phyloP scores from a whole-genome alignment of 2,797 vertebrate genomes.

The Pipistrellus kuhlii region DNA sequence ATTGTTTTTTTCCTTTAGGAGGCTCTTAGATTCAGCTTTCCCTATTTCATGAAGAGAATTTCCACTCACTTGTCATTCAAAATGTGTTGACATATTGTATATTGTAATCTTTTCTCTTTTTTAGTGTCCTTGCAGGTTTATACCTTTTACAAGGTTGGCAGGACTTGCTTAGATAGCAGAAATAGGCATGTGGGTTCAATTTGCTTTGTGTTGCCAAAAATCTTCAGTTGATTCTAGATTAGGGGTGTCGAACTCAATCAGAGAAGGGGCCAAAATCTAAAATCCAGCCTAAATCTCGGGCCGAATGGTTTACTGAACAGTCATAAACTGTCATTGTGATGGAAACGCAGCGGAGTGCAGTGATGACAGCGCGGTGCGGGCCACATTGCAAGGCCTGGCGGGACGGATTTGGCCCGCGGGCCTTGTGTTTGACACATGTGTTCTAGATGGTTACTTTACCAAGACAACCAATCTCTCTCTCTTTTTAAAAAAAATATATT shows the following conservation, averaged over 20 bases:
- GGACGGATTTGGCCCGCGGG: no score
- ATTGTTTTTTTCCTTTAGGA: not conserved
- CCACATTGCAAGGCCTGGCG: no score
- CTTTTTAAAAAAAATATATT: no score
- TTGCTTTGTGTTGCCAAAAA: not conserved
- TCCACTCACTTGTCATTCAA: not conserved
- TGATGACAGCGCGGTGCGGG: no score
- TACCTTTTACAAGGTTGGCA: not conserved
- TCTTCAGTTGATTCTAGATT: not conserved
- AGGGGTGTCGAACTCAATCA: no score
- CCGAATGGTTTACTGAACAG: no score
- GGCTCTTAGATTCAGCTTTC: not conserved
- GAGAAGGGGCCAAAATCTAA: no score
- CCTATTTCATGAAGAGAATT: not conserved
- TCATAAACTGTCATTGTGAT: no score
- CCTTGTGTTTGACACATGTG: no score
- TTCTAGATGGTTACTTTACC: not conserved
- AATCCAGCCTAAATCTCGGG: no score
- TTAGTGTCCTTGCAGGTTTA: not conserved
- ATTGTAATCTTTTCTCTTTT: not conserved
- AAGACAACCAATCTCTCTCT: not conserved
- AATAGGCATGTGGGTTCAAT: not conserved
- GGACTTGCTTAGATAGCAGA: not conserved
- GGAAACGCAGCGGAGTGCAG: no score
- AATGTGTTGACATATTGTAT: not conserved